phyloP scores from a whole-genome alignment of 2,797 vertebrate genomes.

The Adrianichthys oophorus region DNA sequence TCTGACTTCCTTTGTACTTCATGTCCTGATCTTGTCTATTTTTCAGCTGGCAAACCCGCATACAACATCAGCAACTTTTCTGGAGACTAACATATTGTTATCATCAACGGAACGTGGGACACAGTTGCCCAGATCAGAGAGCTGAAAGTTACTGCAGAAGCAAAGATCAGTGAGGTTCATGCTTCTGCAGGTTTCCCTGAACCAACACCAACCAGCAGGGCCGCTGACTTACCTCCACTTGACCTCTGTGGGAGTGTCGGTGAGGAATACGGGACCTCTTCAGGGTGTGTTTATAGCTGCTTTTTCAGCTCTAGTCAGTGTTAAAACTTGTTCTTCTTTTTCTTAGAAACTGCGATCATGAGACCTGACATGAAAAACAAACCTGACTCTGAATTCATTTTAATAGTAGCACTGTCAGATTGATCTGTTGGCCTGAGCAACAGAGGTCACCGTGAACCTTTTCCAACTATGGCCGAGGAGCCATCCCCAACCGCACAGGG shows the following conservation, averaged over 20 bases:
- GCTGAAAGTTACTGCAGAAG: too few relatives aligned
- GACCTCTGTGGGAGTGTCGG: constrained; percentile 47
- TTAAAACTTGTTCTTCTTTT: constrained; percentile 15
- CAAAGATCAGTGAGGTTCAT: constrained; percentile 4
- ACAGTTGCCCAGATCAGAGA: background rate
- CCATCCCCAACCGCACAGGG: constrained; percentile 39
- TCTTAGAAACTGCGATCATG: background rate
- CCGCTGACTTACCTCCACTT: constrained; percentile 46
- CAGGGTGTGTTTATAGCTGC: constrained; percentile 48
- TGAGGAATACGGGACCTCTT: constrained; percentile 45
- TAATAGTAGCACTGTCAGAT: constrained; percentile 24
- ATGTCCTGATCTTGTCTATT: constrained; percentile 9
- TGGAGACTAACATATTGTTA: constrained; percentile 11
- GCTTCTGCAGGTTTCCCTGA: constrained; percentile 6
- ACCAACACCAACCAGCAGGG: constrained; percentile 35
- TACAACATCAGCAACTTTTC: constrained; percentile 20
- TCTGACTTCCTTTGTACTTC: background rate
- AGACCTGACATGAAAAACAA: too few relatives aligned
- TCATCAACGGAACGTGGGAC: constrained; percentile 17
- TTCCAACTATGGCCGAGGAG: constrained; percentile 34
- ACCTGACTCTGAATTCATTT: constrained; percentile 12
- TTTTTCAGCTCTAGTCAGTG: constrained; percentile 35
- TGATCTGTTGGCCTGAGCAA: constrained; percentile 19
- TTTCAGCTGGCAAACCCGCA: constrained; percentile 1
- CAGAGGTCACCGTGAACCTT: constrained; percentile 43